Percentiles rank a stretch among this genome's conserved stretches.
phyloP scores from a whole-genome alignment of 2,797 vertebrate genomes.

The Crax fasciolata region DNA sequence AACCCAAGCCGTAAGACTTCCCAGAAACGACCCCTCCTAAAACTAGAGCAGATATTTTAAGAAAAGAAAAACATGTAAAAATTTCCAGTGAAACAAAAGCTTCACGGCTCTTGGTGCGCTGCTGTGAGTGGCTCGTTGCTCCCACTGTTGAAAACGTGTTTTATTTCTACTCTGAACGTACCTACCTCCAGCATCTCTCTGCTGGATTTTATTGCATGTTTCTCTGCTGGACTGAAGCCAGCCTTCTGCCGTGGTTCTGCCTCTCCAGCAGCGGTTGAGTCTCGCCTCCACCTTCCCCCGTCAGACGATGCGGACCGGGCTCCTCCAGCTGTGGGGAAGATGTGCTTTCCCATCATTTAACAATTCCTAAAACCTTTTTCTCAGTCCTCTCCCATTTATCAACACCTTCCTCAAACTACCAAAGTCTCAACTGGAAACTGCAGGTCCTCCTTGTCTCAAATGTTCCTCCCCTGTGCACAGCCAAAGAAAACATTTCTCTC shows the following conservation, averaged over 20 bases:
- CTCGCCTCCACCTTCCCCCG: accelerated
- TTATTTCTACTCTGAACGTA: neutral
- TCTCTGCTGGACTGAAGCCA: neutral
- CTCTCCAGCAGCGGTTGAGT: neutral
- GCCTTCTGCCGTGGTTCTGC: neutral
- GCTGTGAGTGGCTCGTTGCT: neutral
- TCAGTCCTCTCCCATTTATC: neutral
- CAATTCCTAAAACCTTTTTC: neutral
- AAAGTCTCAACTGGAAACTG: neutral
- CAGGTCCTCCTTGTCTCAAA: neutral
- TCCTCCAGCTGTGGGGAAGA: neutral
- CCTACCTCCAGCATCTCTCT: neutral
- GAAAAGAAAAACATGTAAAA: constrained; percentile 28
- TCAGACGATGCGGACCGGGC: neutral
- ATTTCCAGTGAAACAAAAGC: neutral
- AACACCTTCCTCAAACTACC: neutral
- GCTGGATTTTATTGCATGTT: neutral
- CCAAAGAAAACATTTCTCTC: neutral
- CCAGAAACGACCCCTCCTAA: constrained; percentile 17
- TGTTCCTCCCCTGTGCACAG: neutral
- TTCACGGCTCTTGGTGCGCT: neutral
- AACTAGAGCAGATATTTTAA: constrained; percentile 3
- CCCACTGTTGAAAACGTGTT: neutral
- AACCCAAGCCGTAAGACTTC: neutral
- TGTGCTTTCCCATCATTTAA: neutral